Conservation (phyloP, 2,113 vertebrate species). For the Dasyprocta punctata region DNA sequence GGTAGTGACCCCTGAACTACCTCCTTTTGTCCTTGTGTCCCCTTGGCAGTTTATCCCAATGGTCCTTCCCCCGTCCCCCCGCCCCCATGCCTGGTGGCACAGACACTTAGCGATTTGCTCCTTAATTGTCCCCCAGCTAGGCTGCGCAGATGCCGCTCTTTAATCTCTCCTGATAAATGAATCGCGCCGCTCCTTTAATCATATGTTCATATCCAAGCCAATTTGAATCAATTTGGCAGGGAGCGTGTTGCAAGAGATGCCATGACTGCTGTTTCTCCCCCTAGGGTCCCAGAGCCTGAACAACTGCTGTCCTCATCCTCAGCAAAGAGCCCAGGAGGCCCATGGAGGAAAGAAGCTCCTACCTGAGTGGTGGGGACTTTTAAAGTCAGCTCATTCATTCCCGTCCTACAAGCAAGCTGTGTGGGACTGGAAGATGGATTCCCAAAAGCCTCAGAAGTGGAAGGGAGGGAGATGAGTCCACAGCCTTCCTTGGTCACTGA, state of each 20-base stretch:
- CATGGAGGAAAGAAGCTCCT: neutral
- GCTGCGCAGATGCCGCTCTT: slow-evolving; percentile 82
- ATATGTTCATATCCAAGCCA: slow-evolving; percentile 85
- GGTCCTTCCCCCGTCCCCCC: slow-evolving; percentile 58
- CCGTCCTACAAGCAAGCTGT: neutral
- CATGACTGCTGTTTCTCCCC: slow-evolving; percentile 68
- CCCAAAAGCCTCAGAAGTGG: slow-evolving; percentile 7
- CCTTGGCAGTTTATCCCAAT: slow-evolving; percentile 57
- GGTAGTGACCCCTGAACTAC: neutral
- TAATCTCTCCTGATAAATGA: slow-evolving; percentile 85
- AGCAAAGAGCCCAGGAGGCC: slow-evolving; percentile 54
- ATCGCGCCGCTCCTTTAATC: slow-evolving; percentile 80
- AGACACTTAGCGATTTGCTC: slow-evolving; percentile 83
- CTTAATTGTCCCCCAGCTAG: slow-evolving; percentile 84
- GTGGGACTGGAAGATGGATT: slow-evolving; percentile 20
- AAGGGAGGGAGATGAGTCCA: neutral
- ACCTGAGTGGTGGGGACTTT: slow-evolving; percentile 54
- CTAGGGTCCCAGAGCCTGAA: slow-evolving; percentile 13
- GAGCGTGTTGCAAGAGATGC: slow-evolving; percentile 74
- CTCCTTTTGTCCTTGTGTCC: slow-evolving; percentile 61
- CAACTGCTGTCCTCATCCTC: slow-evolving; percentile 36
- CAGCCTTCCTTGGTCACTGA: slow-evolving; percentile 14
- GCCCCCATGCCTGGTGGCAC: slow-evolving; percentile 73
- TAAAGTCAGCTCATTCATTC: slow-evolving; percentile 35
- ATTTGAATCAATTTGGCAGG: slow-evolving; percentile 84